These are phyloP conservation scores for Tuta absoluta DNA, from an alignment of 2,888 invertebrate genomes.

Conservation along the genomic window DNA sequence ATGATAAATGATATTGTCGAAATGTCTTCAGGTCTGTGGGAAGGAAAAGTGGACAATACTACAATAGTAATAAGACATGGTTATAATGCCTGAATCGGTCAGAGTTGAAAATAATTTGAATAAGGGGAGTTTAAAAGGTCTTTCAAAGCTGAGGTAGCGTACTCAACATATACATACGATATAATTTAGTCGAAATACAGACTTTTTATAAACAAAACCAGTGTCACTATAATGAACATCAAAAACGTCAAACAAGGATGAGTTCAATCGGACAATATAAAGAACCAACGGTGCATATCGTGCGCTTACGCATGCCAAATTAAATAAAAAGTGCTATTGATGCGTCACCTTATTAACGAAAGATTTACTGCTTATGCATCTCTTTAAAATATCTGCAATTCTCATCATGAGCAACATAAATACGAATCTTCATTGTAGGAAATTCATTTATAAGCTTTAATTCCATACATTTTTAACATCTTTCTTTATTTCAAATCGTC, in stretches of 20 bases:
- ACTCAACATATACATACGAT: not conserved
- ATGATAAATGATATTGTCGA: slow-evolving; percentile 27
- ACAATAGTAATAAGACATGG: not conserved
- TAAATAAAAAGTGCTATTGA: slow-evolving; percentile 63
- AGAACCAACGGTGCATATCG: slow-evolving; percentile 51
- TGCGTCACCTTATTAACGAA: slow-evolving; percentile 66
- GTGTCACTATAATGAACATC: slow-evolving; percentile 43
- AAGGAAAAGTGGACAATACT: slow-evolving; percentile 5
- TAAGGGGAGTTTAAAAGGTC: not conserved
- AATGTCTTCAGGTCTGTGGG: slow-evolving; percentile 1
- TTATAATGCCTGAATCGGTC: slow-evolving; percentile 2
- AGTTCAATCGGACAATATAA: slow-evolving; percentile 59
- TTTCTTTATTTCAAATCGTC: no score
- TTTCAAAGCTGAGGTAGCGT: slow-evolving; percentile 3
- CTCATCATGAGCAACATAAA: not conserved
- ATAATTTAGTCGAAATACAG: not conserved
- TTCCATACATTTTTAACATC: no score
- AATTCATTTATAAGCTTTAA: no score
- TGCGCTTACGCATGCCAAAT: slow-evolving; percentile 60
- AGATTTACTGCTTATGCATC: slow-evolving; percentile 63
- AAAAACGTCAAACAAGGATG: slow-evolving; percentile 52
- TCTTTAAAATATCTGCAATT: slow-evolving; percentile 51
- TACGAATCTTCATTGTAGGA: not conserved
- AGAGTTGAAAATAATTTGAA: slow-evolving; percentile 1
- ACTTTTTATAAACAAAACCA: not conserved